These are phyloP conservation scores for Glaucomys volans DNA, from an alignment of 2,113 vertebrate species.

Conservation along the genomic window DNA sequence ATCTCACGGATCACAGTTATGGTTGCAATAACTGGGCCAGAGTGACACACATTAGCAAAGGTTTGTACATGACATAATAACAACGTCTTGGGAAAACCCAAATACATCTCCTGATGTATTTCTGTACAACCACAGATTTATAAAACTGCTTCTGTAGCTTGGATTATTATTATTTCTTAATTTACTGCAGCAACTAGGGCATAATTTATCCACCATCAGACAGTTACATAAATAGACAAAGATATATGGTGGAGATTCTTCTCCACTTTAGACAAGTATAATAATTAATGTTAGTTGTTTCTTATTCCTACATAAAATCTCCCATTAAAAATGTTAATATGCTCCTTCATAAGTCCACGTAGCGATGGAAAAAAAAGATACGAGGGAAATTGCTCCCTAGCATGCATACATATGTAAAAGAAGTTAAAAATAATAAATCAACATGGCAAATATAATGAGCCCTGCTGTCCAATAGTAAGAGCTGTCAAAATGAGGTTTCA, in stretches of 20 bases:
- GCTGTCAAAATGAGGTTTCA: constrained; percentile 75
- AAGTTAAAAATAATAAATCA: constrained; percentile 83
- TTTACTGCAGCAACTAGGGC: constrained; percentile 66
- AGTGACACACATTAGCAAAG: constrained; percentile 54
- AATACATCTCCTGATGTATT: constrained; percentile 71
- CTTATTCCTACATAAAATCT: constrained; percentile 79
- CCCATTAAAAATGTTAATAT: constrained; percentile 82
- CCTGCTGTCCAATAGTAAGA: constrained; percentile 72
- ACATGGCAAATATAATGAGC: constrained; percentile 75
- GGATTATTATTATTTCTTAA: constrained; percentile 71
- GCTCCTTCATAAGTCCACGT: constrained; percentile 69
- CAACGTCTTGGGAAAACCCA: constrained; percentile 58
- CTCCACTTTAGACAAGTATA: constrained; percentile 79
- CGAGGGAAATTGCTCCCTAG: constrained; percentile 66
- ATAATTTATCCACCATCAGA: constrained; percentile 75
- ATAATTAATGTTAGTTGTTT: constrained; percentile 83
- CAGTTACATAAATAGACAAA: constrained; percentile 79
- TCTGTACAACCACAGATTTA: constrained; percentile 70
- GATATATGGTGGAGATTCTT: constrained; percentile 64
- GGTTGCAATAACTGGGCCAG: constrained; percentile 68
- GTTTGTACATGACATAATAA: constrained; percentile 26
- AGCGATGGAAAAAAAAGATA: constrained; percentile 46
- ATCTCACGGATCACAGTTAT: constrained; percentile 66
- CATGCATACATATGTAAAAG: constrained; percentile 72
- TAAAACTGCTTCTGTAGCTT: constrained; percentile 63